Conservation (phyloP, 2,888 invertebrate genomes). For the Bellardia pandia region DNA sequence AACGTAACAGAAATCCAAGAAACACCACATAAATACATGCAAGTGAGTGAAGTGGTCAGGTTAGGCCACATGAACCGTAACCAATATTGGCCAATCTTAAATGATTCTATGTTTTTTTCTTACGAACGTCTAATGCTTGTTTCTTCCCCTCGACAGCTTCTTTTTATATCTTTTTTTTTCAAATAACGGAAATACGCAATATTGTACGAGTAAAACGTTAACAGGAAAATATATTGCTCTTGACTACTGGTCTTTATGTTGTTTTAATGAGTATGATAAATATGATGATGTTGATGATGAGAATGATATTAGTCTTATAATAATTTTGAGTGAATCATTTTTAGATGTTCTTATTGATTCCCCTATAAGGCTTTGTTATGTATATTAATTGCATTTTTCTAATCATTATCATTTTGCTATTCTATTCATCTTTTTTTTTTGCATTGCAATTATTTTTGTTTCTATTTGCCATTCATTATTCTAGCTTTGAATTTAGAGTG, state of each 20-base stretch:
- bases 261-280: constrained; percentile 36
- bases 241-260: constrained; percentile 39
- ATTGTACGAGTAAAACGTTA: constrained; percentile 27
- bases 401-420: constrained; percentile 38
- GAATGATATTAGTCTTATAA: constrained; percentile 27
- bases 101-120: constrained; percentile 61
- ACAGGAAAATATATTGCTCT: constrained; percentile 44
- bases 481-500: not conserved
- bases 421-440: constrained; percentile 11
- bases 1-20: constrained; percentile 40
- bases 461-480: not conserved
- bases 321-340: constrained; percentile 46
- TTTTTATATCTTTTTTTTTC: constrained; percentile 31
- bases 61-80: constrained; percentile 81
- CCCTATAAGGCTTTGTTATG: constrained; percentile 22
- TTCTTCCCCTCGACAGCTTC: constrained; percentile 41
- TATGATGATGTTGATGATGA: constrained; percentile 20
- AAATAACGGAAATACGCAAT: constrained; percentile 64
- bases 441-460: not conserved
- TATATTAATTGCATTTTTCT: constrained; percentile 55
- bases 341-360: constrained; percentile 51
- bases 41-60: constrained; percentile 49
- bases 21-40: not conserved
- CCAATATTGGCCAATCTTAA: constrained; percentile 81
- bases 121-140: not conserved